A percentile compares a stretch with the other conserved stretches of the same genome.
Evolutionary conservation across 2,797 vertebrate species (phyloP).

Genomic region (Cyprinella venusta): DNA sequence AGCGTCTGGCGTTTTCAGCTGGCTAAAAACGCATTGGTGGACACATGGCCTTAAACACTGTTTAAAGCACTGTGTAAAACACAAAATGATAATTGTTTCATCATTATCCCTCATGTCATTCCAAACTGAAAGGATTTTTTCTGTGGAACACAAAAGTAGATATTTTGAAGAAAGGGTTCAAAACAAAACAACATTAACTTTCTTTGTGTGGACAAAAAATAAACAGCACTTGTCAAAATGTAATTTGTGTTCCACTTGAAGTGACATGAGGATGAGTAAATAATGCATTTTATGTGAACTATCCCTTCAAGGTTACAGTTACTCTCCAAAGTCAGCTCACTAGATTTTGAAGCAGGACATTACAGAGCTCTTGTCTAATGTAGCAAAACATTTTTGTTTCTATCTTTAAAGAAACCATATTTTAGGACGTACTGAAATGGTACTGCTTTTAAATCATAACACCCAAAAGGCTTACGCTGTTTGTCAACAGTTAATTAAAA

Average conservation of each 20-base stretch:
- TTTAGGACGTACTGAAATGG: conserved; percentile 47
- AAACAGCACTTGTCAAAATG: neutral
- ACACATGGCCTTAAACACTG: neutral
- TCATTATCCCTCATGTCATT: neutral
- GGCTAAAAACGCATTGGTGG: too few species aligned
- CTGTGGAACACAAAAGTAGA: neutral
- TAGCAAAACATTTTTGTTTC: neutral
- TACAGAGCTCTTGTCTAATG: neutral
- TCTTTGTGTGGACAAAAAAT: neutral
- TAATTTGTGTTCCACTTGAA: neutral
- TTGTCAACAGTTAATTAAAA: conserved; percentile 79
- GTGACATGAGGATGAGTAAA: neutral
- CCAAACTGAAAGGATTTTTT: neutral
- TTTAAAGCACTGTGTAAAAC: too few species aligned
- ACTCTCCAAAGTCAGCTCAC: neutral
- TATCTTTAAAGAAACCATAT: conserved; percentile 17
- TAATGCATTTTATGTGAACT: neutral
- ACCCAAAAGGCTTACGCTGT: conserved; percentile 66
- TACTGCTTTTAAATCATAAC: conserved; percentile 66
- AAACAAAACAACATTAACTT: neutral
- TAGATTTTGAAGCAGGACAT: neutral
- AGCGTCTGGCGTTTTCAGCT: too few species aligned
- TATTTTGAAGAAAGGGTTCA: neutral
- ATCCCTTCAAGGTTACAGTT: neutral
- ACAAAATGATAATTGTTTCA: neutral